A percentile compares a stretch with the other conserved stretches of the same genome.
These are phyloP conservation scores for Diuraphis noxia DNA, from an alignment of 1,140 invertebrate genomes.

Conservation along the genomic window DNA sequence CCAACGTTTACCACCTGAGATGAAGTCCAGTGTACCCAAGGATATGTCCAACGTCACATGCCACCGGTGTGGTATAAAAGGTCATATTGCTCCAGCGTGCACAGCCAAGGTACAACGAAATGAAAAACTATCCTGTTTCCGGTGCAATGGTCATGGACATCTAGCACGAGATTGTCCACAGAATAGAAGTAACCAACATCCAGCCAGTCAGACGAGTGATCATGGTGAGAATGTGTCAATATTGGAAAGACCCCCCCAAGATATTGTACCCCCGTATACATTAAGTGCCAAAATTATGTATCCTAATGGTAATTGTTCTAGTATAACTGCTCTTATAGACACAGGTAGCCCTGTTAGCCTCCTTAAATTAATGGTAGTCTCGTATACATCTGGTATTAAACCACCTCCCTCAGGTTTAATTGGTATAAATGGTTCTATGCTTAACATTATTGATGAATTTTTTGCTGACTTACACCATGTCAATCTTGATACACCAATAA, in stretches of 20 bases:
- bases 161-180: neutral
- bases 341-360: constrained; percentile 3
- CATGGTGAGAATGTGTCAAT: neutral
- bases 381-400: neutral
- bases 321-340: neutral
- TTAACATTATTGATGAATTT: neutral
- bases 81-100: neutral
- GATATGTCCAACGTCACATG: neutral
- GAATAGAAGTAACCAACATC: neutral
- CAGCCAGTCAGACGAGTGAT: neutral
- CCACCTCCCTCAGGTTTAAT: neutral
- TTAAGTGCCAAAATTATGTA: constrained; percentile 19
- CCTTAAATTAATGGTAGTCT: neutral
- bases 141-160: neutral
- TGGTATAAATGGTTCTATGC: neutral
- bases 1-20: neutral
- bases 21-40: too few species aligned
- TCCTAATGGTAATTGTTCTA: neutral
- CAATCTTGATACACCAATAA: neutral
- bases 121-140: neutral
- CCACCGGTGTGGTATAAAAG: neutral
- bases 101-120: neutral
- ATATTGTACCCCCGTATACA: neutral
- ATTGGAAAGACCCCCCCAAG: neutral
- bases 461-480: neutral